Conservation (phyloP, 2,113 vertebrate genomes). For the Gadus chalcogrammus region DNA sequence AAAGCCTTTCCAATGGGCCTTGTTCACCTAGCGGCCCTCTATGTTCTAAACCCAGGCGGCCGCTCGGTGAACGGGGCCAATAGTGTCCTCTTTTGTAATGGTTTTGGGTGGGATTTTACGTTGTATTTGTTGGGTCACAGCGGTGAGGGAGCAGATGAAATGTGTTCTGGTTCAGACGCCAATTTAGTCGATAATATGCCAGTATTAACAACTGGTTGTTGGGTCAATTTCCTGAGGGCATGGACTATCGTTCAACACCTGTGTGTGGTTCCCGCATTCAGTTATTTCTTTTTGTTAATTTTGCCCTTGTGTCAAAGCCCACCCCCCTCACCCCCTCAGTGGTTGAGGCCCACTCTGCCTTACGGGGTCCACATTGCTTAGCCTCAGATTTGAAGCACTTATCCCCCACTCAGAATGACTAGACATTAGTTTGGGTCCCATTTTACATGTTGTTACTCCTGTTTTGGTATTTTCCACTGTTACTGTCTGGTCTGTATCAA, state of each 20-base stretch:
- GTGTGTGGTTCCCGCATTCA: background rate
- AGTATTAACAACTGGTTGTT: background rate
- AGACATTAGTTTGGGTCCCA: too few species aligned
- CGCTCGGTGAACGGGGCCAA: too few species aligned
- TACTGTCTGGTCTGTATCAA: too few species aligned
- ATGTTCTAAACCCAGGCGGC: conserved; percentile 7
- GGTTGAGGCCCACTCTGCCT: conserved; percentile 35
- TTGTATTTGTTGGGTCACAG: conserved; percentile 2
- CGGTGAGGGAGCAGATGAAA: conserved; percentile 5
- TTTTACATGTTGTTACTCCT: too few species aligned
- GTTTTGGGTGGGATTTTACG: background rate
- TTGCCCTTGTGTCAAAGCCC: background rate
- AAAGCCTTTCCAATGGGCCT: too few species aligned
- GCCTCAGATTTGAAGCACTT: background rate
- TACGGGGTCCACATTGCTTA: conserved; percentile 55
- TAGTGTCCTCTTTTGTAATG: too few species aligned
- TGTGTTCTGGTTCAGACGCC: conserved; percentile 6
- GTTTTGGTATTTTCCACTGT: too few species aligned
- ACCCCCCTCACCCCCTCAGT: background rate
- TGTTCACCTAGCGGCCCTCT: too few species aligned
- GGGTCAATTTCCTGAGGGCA: conserved; percentile 11
- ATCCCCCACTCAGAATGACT: background rate
- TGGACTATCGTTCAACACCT: conserved; percentile 11
- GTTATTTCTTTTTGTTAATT: background rate
- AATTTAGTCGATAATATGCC: conserved; percentile 14